These are phyloP conservation scores for Erythrolamprus reginae DNA, from an alignment of 2,113 vertebrate genomes.

Conservation along the genomic window DNA sequence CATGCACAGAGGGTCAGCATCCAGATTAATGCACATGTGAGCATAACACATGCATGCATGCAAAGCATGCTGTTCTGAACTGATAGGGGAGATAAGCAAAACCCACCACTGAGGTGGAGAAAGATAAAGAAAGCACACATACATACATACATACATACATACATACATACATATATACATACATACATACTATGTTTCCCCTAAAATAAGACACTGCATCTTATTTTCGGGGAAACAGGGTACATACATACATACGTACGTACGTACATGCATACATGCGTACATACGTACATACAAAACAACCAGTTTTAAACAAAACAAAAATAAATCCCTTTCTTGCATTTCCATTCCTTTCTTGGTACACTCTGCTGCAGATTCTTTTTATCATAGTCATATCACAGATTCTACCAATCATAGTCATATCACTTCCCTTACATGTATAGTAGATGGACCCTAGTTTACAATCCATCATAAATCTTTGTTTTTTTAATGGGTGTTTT, in stretches of 20 bases:
- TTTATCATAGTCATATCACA: background rate
- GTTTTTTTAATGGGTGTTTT: background rate
- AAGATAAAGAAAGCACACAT: background rate
- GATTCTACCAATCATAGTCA: background rate
- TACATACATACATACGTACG: too few relatives aligned
- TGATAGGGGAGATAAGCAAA: too few relatives aligned
- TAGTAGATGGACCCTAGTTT: background rate
- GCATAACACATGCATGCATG: too few relatives aligned
- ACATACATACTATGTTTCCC: too few relatives aligned
- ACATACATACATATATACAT: too few relatives aligned
- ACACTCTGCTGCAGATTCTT: background rate
- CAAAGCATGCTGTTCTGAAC: too few relatives aligned
- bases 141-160: too few relatives aligned
- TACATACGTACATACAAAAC: background rate
- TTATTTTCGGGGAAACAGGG: too few relatives aligned
- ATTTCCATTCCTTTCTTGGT: background rate
- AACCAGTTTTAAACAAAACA: background rate
- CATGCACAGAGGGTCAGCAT: too few relatives aligned
- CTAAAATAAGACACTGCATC: too few relatives aligned
- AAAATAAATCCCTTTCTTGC: background rate
- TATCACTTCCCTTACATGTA: background rate
- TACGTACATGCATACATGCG: too few relatives aligned
- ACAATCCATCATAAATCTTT: background rate
- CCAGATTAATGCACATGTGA: too few relatives aligned
- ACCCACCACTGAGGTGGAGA: background rate